A percentile compares a stretch with the other conserved stretches of the same genome.
phyloP scores from a whole-genome alignment of 2,888 invertebrate genomes.

The Unio pictorum region DNA sequence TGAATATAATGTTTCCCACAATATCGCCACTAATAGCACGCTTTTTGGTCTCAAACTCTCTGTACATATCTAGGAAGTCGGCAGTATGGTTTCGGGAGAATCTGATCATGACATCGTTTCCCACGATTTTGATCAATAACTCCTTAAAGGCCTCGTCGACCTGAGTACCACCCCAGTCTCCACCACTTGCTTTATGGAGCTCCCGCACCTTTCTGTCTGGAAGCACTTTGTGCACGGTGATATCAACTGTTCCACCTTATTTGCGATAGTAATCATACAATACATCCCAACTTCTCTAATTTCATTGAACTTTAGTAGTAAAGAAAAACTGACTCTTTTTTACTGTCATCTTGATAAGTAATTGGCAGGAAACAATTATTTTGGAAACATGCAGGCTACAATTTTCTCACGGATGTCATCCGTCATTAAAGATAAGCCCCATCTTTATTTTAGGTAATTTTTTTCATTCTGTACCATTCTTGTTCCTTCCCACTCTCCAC shows the following conservation, averaged over 20 bases:
- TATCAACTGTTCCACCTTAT: constrained; percentile 24
- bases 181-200: constrained; percentile 23
- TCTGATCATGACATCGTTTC: constrained; percentile 1
- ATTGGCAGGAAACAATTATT: too few species aligned
- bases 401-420: too few species aligned
- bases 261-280: too few species aligned
- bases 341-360: too few species aligned
- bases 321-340: too few species aligned
- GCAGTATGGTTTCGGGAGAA: constrained; percentile 8
- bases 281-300: too few species aligned
- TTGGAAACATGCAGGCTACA: too few species aligned
- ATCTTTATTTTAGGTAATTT: too few species aligned
- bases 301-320: too few species aligned
- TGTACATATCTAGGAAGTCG: constrained; percentile 14
- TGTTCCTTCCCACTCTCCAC: too few species aligned
- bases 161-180: constrained; percentile 25
- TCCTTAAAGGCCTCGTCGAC: constrained; percentile 19
- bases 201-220: constrained; percentile 13
- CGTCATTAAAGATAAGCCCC: too few species aligned
- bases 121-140: constrained; percentile 14
- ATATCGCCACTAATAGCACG: constrained; percentile 8
- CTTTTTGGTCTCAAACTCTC: constrained; percentile 20
- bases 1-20: constrained; percentile 10
- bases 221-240: constrained; percentile 21
- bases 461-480: too few species aligned